Base-by-base conservation (phyloP, 2,113 vertebrate genomes). In the Xyrauchen texanus region DNA sequence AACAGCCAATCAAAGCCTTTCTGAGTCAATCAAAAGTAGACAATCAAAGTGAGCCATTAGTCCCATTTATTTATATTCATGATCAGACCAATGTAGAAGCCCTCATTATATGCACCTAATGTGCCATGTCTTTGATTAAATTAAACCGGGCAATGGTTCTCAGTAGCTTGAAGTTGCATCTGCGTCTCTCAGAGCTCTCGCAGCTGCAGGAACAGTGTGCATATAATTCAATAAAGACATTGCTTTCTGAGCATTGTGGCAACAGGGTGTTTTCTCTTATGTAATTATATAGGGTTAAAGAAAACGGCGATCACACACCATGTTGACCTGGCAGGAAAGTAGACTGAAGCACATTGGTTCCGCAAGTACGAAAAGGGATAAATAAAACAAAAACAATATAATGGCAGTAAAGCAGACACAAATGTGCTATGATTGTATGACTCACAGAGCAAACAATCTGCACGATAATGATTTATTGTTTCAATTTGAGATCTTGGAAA, bases 401-500 rank as follows among this genome's bases (percentile, higher is more conserved):
- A 6, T 4, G 11, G 2, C 7, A 51, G 46, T 15, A 46, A 51
- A 67, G 7, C 21, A 12, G 42, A 21, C n/a, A 57, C n/a, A 77
- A 21, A 15, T 68, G 52, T 53, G 51, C 44, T 61, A 12, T 69
- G 4, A 62, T 15, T 55, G 61, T 46, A 42, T 71, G 68, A 71
- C 47, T 79, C 49, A 71, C 42, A 11, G 7, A 7, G 66, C 7
- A 70, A 78, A 62, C 3, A 2, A 1, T 34, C 21, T 34, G 21
- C 21, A 16, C 7, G 7, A 46, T 7, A 53, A 78, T 42, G 49
- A 61, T 74, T 63, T 45, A 49, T 45, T 57, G 60, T 47, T 63
- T 73, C 57, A 73, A 73, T 73, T 21, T 46, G 12, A 78, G 8
- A 61, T 16, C 49, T 46, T 34, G 42, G 7, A 68, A 60, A 49